A percentile compares a stretch with the other conserved stretches of the same genome.
phyloP scores from a whole-genome alignment of 2,888 invertebrate genomes.

The Acheta domesticus region DNA sequence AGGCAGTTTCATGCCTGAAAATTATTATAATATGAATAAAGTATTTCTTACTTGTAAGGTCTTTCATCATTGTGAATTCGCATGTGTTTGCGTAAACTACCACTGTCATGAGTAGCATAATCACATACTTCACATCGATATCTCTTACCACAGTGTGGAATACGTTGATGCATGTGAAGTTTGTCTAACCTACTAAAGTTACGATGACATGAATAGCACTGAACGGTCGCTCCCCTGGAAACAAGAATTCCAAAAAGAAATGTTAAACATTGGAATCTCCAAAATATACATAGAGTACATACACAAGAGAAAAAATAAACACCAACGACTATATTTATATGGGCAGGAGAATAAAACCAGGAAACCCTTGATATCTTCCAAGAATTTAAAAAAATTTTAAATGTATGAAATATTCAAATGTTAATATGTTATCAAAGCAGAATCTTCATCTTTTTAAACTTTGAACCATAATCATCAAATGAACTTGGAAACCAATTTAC shows the following conservation, averaged over 20 bases:
- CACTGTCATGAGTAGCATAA: conserved; percentile 47
- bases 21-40: no score
- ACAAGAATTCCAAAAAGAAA: conserved; percentile 34
- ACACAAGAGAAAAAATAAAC: no score
- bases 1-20: no score
- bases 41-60: conserved; percentile 49
- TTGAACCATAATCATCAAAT: no score
- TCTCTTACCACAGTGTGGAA: conserved; percentile 46
- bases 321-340: no score
- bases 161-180: conserved; percentile 46
- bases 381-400: no score
- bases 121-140: conserved; percentile 48
- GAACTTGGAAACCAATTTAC: no score
- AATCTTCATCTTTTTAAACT: no score
- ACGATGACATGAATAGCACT: conserved; percentile 45
- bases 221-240: conserved; percentile 48
- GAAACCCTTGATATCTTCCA: no score
- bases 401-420: no score
- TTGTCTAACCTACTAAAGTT: conserved; percentile 49
- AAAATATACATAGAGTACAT: background rate
- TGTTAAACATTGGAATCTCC: background rate
- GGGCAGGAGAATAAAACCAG: no score
- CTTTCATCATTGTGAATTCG: conserved; percentile 50
- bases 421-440: no score
- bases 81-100: conserved; percentile 50